A percentile compares a stretch with the other conserved stretches of the same genome.
Evolutionary conservation across 2,113 vertebrate species (phyloP).

Genomic region (Holacanthus passer): DNA sequence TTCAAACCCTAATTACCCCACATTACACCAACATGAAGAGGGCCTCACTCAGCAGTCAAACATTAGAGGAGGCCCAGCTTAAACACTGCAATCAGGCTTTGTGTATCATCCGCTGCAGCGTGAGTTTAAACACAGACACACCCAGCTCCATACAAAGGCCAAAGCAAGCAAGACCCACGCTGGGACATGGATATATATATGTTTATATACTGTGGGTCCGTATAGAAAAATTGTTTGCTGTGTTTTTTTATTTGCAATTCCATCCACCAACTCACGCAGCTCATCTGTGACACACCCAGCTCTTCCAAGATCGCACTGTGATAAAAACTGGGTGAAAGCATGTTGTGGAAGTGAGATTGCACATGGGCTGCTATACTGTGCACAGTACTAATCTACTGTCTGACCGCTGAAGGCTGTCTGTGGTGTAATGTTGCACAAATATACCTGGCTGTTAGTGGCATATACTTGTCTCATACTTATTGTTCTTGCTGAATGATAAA

Average conservation of each 20-base stretch:
- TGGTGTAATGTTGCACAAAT: constrained; percentile 26
- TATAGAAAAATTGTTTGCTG: not conserved
- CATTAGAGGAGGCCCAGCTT: constrained; percentile 57
- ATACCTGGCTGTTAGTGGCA: not conserved
- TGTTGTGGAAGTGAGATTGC: constrained; percentile 1
- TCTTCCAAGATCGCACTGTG: constrained; percentile 8
- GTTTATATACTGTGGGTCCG: not conserved
- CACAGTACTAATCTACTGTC: constrained; percentile 14
- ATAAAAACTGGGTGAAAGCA: constrained; percentile 16
- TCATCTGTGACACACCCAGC: constrained; percentile 5
- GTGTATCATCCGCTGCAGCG: constrained; percentile 38
- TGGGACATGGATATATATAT: not conserved
- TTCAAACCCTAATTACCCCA: constrained; percentile 32
- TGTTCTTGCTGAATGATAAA: not conserved
- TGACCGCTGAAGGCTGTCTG: constrained; percentile 33
- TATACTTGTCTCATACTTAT: constrained; percentile 1
- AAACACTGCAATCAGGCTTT: constrained; percentile 67
- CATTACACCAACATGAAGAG: constrained; percentile 25
- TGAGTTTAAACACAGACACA: constrained; percentile 63
- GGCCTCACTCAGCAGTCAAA: constrained; percentile 61
- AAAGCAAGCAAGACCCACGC: constrained; percentile 20
- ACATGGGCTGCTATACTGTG: not conserved
- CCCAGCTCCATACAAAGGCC: constrained; percentile 33
- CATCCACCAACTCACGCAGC: not conserved
- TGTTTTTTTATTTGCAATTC: not conserved